Conservation (phyloP, 2,113 vertebrate genomes). For the Phrynosoma platyrhinos region DNA sequence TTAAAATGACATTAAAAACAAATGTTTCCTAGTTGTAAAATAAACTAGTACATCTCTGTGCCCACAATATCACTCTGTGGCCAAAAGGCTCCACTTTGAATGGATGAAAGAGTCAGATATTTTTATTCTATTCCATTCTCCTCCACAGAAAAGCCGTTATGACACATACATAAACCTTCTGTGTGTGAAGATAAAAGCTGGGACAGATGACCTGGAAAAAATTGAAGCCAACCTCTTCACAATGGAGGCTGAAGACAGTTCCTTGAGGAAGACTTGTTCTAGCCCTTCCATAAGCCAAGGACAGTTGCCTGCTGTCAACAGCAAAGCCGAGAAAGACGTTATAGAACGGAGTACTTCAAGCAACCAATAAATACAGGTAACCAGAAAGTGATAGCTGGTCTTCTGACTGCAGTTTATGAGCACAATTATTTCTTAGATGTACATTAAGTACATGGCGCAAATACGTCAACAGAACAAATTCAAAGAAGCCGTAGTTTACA, state of each 20-base stretch:
- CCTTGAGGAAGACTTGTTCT: constrained; percentile 92
- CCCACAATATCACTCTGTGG: too few relatives aligned
- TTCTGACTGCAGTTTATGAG: constrained; percentile 71
- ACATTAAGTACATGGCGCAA: constrained; percentile 28
- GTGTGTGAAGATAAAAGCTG: constrained; percentile 87
- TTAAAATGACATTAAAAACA: too few relatives aligned
- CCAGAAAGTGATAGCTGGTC: constrained; percentile 25
- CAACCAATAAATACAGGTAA: not conserved
- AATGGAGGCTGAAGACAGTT: constrained; percentile 82
- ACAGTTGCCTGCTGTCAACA: constrained; percentile 79
- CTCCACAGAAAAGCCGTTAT: constrained; percentile 91
- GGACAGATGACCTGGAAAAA: constrained; percentile 93
- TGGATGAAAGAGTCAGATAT: not conserved
- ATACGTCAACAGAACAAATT: constrained; percentile 60
- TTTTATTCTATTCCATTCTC: constrained; percentile 49
- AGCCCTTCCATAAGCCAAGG: constrained; percentile 93
- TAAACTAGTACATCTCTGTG: too few relatives aligned
- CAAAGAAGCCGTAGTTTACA: constrained; percentile 69
- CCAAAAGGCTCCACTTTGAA: too few relatives aligned
- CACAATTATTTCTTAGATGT: constrained; percentile 73
- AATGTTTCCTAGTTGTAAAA: too few relatives aligned
- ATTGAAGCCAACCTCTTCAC: constrained; percentile 90
- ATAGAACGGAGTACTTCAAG: constrained; percentile 80
- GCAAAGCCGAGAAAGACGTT: constrained; percentile 75
- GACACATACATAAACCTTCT: constrained; percentile 94